Evolutionary conservation across 2,888 invertebrate species (phyloP).

Genomic region (Drosophila suboccidentalis): DNA sequence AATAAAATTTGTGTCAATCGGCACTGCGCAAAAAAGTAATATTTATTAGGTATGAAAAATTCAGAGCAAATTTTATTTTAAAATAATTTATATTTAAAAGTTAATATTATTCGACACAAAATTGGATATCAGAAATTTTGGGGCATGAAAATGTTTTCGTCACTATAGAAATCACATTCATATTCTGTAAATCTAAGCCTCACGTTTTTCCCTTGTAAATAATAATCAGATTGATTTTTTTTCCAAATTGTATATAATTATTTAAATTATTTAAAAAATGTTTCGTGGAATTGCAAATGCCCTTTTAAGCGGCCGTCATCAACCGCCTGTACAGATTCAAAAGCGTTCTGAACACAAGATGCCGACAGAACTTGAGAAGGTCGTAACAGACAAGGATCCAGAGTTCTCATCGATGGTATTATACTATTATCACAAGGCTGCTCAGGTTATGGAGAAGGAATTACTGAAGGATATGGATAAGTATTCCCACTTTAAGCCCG

Average conservation of each 20-base stretch:
- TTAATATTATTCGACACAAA: too few relatives aligned
- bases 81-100: too few relatives aligned
- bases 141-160: too few relatives aligned
- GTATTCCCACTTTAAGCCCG: slow-evolving; percentile 70
- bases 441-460: slow-evolving; percentile 76
- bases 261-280: slow-evolving; percentile 18
- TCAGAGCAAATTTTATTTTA: too few relatives aligned
- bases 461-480: slow-evolving; percentile 76
- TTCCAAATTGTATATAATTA: neutral
- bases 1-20: too few relatives aligned
- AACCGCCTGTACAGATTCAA: neutral
- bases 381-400: slow-evolving; percentile 72
- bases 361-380: slow-evolving; percentile 73
- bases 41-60: too few relatives aligned
- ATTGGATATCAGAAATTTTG: too few relatives aligned
- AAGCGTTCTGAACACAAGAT: slow-evolving; percentile 74
- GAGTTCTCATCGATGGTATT: slow-evolving; percentile 80
- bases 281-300: slow-evolving; percentile 16
- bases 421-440: slow-evolving; percentile 83
- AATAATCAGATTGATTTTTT: neutral
- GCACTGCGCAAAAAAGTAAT: too few relatives aligned
- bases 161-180: neutral
- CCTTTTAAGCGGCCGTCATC: slow-evolving; percentile 3
- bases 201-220: too few relatives aligned
- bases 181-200: neutral